These are phyloP conservation scores for Melolontha melolontha DNA, from an alignment of 2,888 invertebrate genomes.

Conservation along the genomic window DNA sequence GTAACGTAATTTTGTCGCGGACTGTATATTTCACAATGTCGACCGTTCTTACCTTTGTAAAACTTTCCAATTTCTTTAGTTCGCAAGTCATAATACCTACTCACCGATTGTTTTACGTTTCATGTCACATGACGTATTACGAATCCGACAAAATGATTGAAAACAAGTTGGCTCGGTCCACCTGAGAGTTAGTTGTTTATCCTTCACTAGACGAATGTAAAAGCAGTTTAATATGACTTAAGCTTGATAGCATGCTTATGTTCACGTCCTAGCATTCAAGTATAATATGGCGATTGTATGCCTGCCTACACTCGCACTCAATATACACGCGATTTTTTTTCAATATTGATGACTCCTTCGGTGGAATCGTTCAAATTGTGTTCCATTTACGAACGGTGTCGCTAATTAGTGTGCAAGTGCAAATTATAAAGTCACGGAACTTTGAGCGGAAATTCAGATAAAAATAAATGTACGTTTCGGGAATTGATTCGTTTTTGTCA, in stretches of 20 bases:
- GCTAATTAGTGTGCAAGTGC: conserved; percentile 16
- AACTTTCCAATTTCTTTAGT: conserved; percentile 34
- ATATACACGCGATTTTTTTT: conserved; percentile 21
- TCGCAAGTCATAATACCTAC: conserved; percentile 7
- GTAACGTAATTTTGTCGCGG: too few relatives aligned
- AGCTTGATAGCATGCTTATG: conserved; percentile 9
- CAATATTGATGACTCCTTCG: conserved; percentile 9
- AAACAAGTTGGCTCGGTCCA: neutral
- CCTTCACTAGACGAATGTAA: conserved; percentile 15
- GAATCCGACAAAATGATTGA: conserved; percentile 8
- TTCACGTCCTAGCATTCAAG: conserved; percentile 2
- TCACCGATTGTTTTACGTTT: conserved; percentile 11
- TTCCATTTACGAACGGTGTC: conserved; percentile 18
- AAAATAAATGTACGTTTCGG: conserved; percentile 6
- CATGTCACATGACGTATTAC: conserved; percentile 3
- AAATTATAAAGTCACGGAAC: conserved; percentile 28
- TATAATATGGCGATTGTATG: conserved; percentile 2
- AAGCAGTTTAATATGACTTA: conserved; percentile 1
- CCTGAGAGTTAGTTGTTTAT: conserved; percentile 1
- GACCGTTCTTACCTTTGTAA: conserved; percentile 25
- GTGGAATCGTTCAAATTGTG: conserved; percentile 17
- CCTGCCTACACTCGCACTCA: conserved; percentile 10
- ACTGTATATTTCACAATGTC: conserved; percentile 29
- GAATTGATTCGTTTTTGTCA: conserved; percentile 25
- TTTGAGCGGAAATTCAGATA: conserved; percentile 19